Conservation (phyloP, 2,797 vertebrate species). For the Microtus californicus region DNA sequence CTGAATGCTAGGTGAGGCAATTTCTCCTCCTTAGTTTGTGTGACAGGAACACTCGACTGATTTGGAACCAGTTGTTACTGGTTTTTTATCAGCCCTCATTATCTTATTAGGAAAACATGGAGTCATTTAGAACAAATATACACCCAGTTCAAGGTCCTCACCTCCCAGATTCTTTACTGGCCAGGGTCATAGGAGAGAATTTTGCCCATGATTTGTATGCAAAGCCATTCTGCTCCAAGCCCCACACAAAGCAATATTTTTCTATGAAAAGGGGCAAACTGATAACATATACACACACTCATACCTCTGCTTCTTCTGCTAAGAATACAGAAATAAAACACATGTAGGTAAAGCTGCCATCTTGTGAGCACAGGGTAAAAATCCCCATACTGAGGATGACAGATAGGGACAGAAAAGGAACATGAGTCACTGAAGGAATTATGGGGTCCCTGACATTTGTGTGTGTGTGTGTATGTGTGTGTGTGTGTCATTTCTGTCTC, state of each 20-base stretch:
- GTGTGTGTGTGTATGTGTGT: neutral
- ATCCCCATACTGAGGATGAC: neutral
- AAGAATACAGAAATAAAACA: conserved; percentile 21
- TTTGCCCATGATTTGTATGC: neutral
- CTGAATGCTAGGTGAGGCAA: neutral
- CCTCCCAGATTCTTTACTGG: neutral
- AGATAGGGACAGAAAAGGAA: neutral
- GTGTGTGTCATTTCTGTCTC: neutral
- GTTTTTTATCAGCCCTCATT: neutral
- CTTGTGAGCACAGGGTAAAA: conserved; percentile 19
- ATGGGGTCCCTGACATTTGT: neutral
- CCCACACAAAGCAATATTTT: neutral
- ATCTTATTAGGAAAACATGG: neutral
- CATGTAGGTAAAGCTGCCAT: neutral
- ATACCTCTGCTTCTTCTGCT: neutral
- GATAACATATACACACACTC: neutral
- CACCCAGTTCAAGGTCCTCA: conserved; percentile 1
- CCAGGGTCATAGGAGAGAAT: neutral
- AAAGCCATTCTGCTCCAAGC: neutral
- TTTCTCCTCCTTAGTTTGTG: neutral
- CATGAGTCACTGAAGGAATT: neutral
- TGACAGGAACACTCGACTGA: neutral
- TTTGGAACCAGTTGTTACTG: neutral
- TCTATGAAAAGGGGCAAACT: neutral
- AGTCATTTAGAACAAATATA: neutral